Conservation (phyloP, 2,113 vertebrate genomes). For the Solea solea region DNA sequence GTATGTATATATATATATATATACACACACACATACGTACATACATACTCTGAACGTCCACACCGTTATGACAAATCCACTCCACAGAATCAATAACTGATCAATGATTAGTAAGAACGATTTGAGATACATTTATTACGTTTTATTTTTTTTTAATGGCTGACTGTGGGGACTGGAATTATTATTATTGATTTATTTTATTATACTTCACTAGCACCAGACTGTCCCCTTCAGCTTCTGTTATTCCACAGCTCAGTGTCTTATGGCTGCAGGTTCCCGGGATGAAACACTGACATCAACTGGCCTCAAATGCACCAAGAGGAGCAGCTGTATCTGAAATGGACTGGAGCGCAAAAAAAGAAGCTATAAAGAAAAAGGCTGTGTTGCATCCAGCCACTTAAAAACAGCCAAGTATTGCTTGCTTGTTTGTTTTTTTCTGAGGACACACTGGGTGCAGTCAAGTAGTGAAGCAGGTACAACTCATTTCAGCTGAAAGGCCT, state of each 20-base stretch:
- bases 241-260: neutral
- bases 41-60: constrained; percentile 14
- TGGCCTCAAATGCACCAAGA: constrained; percentile 19
- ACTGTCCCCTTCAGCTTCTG: constrained; percentile 11
- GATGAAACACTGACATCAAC: constrained; percentile 10
- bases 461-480: constrained; percentile 14
- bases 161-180: constrained; percentile 20
- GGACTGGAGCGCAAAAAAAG: constrained; percentile 3
- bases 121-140: constrained; percentile 45
- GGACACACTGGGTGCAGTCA: neutral
- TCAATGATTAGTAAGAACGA: constrained; percentile 38
- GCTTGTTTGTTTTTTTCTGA: constrained; percentile 2
- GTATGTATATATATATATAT: constrained; percentile 17
- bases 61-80: constrained; percentile 43
- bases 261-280: constrained; percentile 32
- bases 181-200: neutral
- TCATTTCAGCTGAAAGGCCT: constrained; percentile 29
- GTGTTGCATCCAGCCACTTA: neutral
- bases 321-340: constrained; percentile 1
- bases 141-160: neutral
- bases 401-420: constrained; percentile 40
- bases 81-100: constrained; percentile 55
- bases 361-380: neutral
- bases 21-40: constrained; percentile 32
- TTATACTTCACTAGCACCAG: constrained; percentile 42